Percentiles rank a stretch among this genome's conserved stretches.
Conservation (phyloP, 1,140 invertebrate genomes). For the Lethrus apterus region DNA sequence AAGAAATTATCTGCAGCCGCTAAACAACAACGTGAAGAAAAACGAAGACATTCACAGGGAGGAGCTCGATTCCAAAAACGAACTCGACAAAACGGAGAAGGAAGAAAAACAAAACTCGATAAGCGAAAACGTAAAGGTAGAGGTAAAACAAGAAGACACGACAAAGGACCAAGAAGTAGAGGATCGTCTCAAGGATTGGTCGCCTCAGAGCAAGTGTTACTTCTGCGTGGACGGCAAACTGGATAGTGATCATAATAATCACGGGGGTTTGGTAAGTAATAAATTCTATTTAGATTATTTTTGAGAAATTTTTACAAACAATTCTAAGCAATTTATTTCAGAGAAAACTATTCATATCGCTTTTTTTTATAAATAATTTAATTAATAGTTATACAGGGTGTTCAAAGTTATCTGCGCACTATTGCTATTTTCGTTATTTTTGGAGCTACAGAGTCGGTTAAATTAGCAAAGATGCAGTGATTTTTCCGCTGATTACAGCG, state of each 20-base stretch:
- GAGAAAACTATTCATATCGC: too few species aligned
- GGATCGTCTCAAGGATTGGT: slow-evolving; percentile 62
- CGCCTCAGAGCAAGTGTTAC: slow-evolving; percentile 76
- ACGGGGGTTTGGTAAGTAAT: slow-evolving; percentile 49
- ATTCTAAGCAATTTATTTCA: too few species aligned
- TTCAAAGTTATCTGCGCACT: too few species aligned
- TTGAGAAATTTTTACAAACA: too few species aligned
- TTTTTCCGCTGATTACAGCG: too few species aligned
- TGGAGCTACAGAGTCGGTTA: too few species aligned
- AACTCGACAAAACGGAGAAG: neutral
- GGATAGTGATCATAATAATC: slow-evolving; percentile 47
- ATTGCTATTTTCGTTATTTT: too few species aligned
- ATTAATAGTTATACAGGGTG: too few species aligned
- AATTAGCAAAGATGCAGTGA: too few species aligned
- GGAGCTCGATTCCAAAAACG: slow-evolving; percentile 3
- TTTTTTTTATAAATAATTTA: too few species aligned
- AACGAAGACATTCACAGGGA: slow-evolving; percentile 19
- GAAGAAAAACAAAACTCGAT: neutral
- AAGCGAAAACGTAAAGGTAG: slow-evolving; percentile 22
- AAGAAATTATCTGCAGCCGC: slow-evolving; percentile 47
- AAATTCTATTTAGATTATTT: too few species aligned
- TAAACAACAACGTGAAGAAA: slow-evolving; percentile 40
- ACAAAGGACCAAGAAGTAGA: slow-evolving; percentile 16
- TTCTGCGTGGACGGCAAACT: slow-evolving; percentile 79
- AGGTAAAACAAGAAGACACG: slow-evolving; percentile 38